A percentile compares a stretch with the other conserved stretches of the same genome.
phyloP scores from a whole-genome alignment of 2,797 vertebrate species.

The Falco columbarius region DNA sequence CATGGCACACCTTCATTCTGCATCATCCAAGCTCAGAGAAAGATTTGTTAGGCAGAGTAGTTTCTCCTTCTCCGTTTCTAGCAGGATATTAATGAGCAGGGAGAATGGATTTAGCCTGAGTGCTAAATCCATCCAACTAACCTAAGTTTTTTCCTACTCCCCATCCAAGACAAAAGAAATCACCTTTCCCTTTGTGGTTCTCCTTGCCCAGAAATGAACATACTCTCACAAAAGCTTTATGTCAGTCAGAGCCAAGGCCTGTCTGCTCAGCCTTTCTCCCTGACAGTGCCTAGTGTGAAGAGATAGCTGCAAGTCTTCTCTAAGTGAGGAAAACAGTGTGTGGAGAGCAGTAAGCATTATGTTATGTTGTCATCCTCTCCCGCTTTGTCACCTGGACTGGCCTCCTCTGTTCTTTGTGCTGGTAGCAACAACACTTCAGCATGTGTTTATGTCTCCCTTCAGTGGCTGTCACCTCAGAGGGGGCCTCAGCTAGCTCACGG shows the following conservation, averaged over 20 bases:
- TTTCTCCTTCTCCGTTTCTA: background rate
- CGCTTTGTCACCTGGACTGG: background rate
- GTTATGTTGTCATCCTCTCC: background rate
- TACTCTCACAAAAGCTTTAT: background rate
- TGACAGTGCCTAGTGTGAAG: background rate
- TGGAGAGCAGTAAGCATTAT: background rate
- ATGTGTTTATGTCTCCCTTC: background rate
- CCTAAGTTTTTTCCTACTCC: background rate
- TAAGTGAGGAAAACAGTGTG: background rate
- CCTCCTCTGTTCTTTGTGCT: background rate
- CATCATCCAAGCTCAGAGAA: background rate
- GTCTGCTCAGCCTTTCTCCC: background rate
- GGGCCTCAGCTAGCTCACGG: background rate
- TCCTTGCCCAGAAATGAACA: background rate
- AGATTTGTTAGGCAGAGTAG: background rate
- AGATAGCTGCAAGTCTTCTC: background rate
- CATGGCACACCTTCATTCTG: background rate
- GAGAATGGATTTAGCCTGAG: background rate
- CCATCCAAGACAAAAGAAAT: background rate
- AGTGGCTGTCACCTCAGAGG: background rate
- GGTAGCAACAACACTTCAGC: background rate
- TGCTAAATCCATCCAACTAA: background rate
- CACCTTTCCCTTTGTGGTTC: background rate
- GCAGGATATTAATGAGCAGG: background rate
- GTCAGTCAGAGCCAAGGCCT: background rate